Base-by-base conservation (phyloP, 2,888 invertebrate genomes). In the Troglohyphantes excavatus region DNA sequence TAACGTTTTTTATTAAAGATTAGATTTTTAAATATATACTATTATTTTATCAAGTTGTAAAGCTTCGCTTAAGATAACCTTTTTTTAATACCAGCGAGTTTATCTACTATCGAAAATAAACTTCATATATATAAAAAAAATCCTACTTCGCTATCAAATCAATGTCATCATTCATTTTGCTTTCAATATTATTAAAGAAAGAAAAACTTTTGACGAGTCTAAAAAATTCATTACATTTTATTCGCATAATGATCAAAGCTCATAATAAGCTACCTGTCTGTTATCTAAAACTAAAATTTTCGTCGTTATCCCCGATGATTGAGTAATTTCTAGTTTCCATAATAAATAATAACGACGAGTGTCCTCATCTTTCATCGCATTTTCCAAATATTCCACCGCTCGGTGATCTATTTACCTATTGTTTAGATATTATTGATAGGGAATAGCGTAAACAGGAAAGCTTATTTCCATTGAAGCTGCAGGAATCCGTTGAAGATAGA, bases 381-480 rank as follows among this genome's bases (percentile, higher is more conserved):
- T 67, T 53, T 72, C 6, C 63, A 72, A 61, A 33, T 79, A 79
- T 72, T 53, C 61, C 43, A 78, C 26, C 53, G 9, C 27, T 23
- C 7, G 39, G 17, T 73, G 61, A 87, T 43, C 70, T 79, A 27
- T 61, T 72, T 72, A 63, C 53, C 78, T 70, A 72, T 87, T 87
- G 79, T 87, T 79, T 72, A 26, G 79, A 79, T 72, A 87, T 87
- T 87, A 87, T 87, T 72, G 86, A 87, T 87, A 79, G 65, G 72
- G 29, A 70, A 43, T 26, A 43, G 27, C 43, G 43, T 79, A 75
- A 75, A 73, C 46, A 63, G 72, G 46, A 78, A 86, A 70, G 68
- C 73, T 72, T 86, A 70, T 61, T 79, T 27, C 26, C 72, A 63
- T 79, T 87, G 59, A 72, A 87, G 19, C 63, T 61, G 21, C 53